Evolutionary conservation across 2,113 vertebrate species (phyloP).

Genomic region (Nyctibius bracteatus): DNA sequence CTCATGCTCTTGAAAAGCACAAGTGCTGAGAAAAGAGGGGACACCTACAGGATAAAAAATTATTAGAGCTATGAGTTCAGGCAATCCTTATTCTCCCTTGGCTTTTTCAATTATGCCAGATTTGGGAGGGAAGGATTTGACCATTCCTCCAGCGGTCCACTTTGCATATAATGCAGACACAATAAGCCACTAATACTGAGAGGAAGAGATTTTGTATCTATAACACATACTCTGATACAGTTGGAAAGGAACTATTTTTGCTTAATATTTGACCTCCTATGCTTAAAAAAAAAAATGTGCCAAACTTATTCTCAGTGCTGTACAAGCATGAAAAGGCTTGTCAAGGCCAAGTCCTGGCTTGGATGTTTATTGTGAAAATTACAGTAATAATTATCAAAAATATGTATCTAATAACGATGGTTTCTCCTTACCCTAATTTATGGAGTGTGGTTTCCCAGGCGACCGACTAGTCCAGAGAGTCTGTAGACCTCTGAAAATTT

Average conservation of each 20-base stretch:
- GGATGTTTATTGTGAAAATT: not conserved
- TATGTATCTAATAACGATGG: not conserved
- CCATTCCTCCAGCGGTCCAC: not conserved
- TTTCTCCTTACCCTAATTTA: slow-evolving; percentile 5
- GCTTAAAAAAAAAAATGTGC: not conserved
- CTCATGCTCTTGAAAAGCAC: not conserved
- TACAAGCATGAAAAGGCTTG: not conserved
- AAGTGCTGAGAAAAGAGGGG: not conserved
- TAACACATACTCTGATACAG: not conserved
- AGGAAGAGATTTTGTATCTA: not conserved
- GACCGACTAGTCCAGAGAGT: not conserved
- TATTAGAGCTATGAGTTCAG: not conserved
- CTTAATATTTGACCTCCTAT: not conserved
- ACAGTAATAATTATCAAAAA: not conserved
- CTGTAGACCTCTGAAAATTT: slow-evolving; percentile 1
- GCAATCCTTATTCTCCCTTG: slow-evolving; percentile 3
- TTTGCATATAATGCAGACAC: not conserved
- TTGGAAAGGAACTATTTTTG: not conserved
- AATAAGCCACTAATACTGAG: not conserved
- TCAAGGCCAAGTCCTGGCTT: not conserved
- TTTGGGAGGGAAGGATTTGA: not conserved
- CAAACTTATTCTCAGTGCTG: not conserved
- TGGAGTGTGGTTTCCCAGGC: slow-evolving; percentile 8
- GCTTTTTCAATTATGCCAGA: not conserved
- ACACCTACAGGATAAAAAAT: slow-evolving; percentile 4